These are phyloP conservation scores for Drosophila anomelani DNA, from an alignment of 2,888 invertebrate species.

Conservation along the genomic window DNA sequence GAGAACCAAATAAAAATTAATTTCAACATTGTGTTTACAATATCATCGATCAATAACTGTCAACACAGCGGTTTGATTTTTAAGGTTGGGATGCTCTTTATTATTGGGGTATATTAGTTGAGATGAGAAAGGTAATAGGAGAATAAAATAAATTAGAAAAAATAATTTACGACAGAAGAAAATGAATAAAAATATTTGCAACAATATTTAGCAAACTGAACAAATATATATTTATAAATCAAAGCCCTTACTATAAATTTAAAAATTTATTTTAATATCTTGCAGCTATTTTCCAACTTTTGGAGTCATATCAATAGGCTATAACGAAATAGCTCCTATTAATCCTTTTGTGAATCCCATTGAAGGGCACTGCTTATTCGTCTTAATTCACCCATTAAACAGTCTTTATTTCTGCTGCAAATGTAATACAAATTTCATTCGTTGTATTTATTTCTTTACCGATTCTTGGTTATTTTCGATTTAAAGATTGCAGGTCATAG, in stretches of 20 bases:
- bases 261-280: neutral
- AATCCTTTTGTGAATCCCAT: neutral
- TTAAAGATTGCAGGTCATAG: conserved; percentile 48
- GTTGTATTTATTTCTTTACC: conserved; percentile 50
- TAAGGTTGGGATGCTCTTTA: conserved; percentile 5
- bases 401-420: conserved; percentile 49
- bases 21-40: conserved; percentile 70
- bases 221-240: neutral
- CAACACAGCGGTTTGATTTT: conserved; percentile 59
- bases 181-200: neutral
- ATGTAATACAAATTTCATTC: conserved; percentile 62
- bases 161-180: neutral
- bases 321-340: neutral
- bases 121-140: no score
- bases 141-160: neutral
- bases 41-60: conserved; percentile 80
- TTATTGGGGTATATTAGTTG: conserved; percentile 12
- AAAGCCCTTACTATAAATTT: neutral
- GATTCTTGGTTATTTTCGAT: conserved; percentile 60
- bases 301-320: neutral
- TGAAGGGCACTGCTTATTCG: conserved; percentile 48
- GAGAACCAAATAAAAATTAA: conserved; percentile 66
- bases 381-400: neutral
- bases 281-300: neutral
- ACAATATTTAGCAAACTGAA: neutral